These are phyloP conservation scores for Rugalucina vietnamica DNA, from an alignment of 2,888 invertebrate species.

Conservation along the genomic window DNA sequence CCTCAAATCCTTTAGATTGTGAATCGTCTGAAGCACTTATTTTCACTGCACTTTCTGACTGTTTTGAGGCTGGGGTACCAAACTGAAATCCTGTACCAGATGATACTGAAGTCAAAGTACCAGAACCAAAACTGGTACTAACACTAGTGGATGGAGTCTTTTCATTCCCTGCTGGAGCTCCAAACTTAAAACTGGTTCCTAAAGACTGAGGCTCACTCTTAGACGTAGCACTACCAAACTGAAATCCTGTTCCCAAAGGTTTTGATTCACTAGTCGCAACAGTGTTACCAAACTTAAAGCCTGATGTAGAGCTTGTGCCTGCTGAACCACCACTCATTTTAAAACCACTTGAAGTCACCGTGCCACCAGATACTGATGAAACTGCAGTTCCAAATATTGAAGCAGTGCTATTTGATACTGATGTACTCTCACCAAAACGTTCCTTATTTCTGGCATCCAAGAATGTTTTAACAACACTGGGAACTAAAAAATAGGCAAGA, in stretches of 20 bases:
- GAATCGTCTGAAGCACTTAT: neutral
- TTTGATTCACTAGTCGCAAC: neutral
- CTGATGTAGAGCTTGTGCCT: constrained; percentile 3
- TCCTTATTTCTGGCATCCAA: neutral
- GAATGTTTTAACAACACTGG: neutral
- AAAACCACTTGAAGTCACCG: constrained; percentile 20
- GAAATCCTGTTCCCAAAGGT: neutral
- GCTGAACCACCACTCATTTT: constrained; percentile 27
- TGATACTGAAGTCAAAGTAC: too few relatives aligned
- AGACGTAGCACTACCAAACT: neutral
- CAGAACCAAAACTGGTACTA: too few relatives aligned
- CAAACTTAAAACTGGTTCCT: neutral
- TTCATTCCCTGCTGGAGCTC: neutral
- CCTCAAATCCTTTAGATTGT: constrained; percentile 18
- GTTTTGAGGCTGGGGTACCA: constrained; percentile 18
- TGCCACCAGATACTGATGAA: constrained; percentile 13
- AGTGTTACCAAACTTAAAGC: constrained; percentile 44
- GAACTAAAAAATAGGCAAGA: too few relatives aligned
- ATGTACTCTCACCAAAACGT: neutral
- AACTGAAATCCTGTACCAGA: neutral
- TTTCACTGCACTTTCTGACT: constrained; percentile 17
- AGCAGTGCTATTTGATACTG: constrained; percentile 17
- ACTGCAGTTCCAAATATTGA: constrained; percentile 18
- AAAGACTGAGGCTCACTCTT: neutral
- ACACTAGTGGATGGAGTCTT: neutral